phyloP scores from a whole-genome alignment of 2,113 vertebrate genomes.

The Phoxinus phoxinus region DNA sequence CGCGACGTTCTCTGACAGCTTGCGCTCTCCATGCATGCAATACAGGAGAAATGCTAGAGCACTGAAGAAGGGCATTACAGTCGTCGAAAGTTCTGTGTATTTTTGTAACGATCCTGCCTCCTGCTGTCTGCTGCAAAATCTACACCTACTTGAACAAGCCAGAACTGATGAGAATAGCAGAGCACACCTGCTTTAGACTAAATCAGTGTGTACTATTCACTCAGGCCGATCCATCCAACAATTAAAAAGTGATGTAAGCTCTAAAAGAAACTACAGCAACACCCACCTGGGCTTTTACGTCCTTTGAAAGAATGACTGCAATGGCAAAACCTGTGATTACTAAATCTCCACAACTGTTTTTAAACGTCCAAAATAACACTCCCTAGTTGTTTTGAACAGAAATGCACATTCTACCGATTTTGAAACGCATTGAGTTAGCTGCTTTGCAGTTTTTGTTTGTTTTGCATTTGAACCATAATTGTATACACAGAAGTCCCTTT shows the following conservation, averaged over 20 bases:
- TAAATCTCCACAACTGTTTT: not conserved
- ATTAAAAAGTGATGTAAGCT: not conserved
- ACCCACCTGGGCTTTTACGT: not conserved
- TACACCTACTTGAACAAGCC: not conserved
- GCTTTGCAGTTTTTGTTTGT: not conserved
- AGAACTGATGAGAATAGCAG: constrained; percentile 1
- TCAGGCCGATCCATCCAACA: not conserved
- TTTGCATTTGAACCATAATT: not conserved
- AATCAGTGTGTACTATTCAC: constrained; percentile 10
- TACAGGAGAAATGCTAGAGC: not conserved
- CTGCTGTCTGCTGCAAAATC: constrained; percentile 13
- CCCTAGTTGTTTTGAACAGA: not conserved
- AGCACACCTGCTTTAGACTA: not conserved
- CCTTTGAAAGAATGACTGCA: not conserved
- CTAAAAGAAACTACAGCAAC: not conserved
- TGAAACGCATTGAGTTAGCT: not conserved
- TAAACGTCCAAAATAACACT: not conserved
- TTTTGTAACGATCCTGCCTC: constrained; percentile 10
- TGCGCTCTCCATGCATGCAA: constrained; percentile 42
- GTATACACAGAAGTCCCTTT: not conserved
- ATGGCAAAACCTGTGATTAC: not conserved
- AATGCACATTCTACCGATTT: not conserved
- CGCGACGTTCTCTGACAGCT: not conserved
- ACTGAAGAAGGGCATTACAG: constrained; percentile 17
- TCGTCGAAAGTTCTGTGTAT: not conserved